Conservation (phyloP, 2,113 vertebrate genomes). For the Syngnathus typhle region DNA sequence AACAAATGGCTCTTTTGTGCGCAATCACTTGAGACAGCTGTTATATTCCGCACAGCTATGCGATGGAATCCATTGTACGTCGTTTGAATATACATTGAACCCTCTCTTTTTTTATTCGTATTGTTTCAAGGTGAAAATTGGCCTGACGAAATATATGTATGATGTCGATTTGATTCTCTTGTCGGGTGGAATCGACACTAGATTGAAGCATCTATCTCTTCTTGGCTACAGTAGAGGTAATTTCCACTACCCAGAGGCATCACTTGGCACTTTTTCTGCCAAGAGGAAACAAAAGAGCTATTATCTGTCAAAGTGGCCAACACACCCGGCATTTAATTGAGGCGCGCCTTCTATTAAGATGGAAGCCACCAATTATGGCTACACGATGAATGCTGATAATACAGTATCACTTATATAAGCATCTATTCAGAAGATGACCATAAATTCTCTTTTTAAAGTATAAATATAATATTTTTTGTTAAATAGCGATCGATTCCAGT, state of each 20-base stretch:
- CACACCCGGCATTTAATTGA: background rate
- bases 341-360: background rate
- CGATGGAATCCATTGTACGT: background rate
- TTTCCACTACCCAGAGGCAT: background rate
- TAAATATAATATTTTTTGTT: background rate
- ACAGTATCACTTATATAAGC: background rate
- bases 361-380: background rate
- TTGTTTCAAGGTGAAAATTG: too few species aligned
- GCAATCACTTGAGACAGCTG: conserved; percentile 5
- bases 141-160: too few species aligned
- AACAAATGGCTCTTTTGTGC: conserved; percentile 7
- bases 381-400: background rate
- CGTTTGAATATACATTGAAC: background rate
- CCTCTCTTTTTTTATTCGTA: too few species aligned
- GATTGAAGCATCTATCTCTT: background rate
- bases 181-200: background rate
- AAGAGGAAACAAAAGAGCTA: background rate
- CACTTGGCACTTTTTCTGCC: background rate
- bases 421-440: too few species aligned
- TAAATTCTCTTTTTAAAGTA: too few species aligned
- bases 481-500: background rate
- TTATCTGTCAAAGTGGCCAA: background rate
- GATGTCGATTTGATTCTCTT: background rate
- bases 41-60: background rate
- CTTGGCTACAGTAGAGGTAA: background rate